Evolutionary conservation across 2,888 invertebrate species (phyloP).

Genomic region (Stenodera caucasica): DNA sequence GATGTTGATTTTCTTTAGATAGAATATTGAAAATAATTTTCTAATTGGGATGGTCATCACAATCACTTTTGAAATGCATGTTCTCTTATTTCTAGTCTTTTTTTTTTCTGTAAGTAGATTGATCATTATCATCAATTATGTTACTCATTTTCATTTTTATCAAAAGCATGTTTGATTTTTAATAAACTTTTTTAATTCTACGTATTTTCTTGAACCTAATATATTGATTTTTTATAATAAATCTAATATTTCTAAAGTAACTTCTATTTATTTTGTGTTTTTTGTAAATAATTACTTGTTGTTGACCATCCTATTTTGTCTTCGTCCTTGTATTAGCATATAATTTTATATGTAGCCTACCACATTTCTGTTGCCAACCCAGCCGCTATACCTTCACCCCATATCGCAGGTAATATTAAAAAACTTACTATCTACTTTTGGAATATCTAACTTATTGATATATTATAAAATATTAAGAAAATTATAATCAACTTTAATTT

Average conservation of each 20-base stretch:
- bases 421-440: background rate
- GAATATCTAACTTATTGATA: no score
- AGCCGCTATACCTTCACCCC: constrained; percentile 51
- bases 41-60: constrained; percentile 25
- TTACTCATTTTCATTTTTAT: constrained; percentile 12
- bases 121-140: constrained; percentile 11
- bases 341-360: constrained; percentile 23
- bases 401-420: constrained; percentile 3
- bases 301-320: constrained; percentile 25
- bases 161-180: constrained; percentile 10
- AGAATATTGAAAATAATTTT: constrained; percentile 8
- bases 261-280: background rate
- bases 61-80: constrained; percentile 9
- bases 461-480: background rate
- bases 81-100: background rate
- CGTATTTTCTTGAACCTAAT: constrained; percentile 14
- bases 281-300: no score
- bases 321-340: constrained; percentile 8
- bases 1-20: constrained; percentile 8
- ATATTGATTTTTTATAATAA: constrained; percentile 5
- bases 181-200: constrained; percentile 10
- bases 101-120: background rate
- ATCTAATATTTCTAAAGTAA: background rate
- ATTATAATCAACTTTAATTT: constrained; percentile 2
- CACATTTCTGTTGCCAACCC: constrained; percentile 44